phyloP scores from a whole-genome alignment of 2,113 vertebrate genomes.

The Macroglossus sobrinus region DNA sequence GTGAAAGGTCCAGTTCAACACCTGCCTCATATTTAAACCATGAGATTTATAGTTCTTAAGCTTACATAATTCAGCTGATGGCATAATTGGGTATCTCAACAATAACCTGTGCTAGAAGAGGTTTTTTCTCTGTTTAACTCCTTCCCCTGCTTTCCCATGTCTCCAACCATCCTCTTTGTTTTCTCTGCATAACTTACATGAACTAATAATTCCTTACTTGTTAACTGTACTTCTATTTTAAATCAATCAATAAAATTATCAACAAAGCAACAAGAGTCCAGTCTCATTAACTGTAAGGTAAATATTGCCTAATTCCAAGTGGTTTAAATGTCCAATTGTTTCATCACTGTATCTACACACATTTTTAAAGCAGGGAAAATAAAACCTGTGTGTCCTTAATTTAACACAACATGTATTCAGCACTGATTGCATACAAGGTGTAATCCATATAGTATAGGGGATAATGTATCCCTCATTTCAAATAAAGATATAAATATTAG shows the following conservation, averaged over 20 bases:
- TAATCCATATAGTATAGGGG: neutral
- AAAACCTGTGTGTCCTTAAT: neutral
- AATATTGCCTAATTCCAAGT: neutral
- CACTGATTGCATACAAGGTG: neutral
- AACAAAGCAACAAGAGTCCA: neutral
- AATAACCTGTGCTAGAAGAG: neutral
- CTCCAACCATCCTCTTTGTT: accelerated
- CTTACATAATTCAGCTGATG: neutral
- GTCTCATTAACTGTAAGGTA: neutral
- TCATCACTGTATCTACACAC: neutral
- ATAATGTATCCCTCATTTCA: neutral
- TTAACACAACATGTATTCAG: neutral
- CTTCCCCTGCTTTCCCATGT: too few species aligned
- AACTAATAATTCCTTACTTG: neutral
- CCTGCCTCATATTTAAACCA: neutral
- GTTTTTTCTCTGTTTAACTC: neutral
- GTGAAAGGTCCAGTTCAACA: neutral
- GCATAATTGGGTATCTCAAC: neutral
- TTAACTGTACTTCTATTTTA: neutral
- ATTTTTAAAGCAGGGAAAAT: neutral
- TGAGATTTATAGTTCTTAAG: neutral
- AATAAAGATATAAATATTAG: neutral
- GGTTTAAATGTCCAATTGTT: neutral
- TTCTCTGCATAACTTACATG: neutral
- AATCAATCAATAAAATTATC: conserved; percentile 15